Percentiles rank a stretch among this genome's conserved stretches.
Evolutionary conservation across 2,888 invertebrate species (phyloP).

Genomic region (Callyntrura sp.): DNA sequence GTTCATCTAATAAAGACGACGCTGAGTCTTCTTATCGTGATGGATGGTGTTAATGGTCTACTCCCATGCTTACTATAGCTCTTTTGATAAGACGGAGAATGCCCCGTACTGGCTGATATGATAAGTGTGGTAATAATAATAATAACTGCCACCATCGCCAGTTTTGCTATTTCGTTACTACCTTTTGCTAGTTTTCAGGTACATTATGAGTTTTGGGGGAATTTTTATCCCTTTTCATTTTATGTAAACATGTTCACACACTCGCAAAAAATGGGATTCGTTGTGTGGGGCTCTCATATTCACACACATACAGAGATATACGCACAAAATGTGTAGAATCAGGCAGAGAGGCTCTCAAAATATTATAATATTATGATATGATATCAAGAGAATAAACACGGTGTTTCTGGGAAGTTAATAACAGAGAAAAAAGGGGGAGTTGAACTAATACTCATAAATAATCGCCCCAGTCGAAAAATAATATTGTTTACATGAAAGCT

Average conservation of each 20-base stretch:
- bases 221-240: background rate
- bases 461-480: background rate
- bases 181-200: too few species aligned
- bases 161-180: too few species aligned
- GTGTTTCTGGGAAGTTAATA: background rate
- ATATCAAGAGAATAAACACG: background rate
- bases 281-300: too few species aligned
- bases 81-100: too few species aligned
- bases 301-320: too few species aligned
- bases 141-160: too few species aligned
- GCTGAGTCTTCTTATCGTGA: background rate
- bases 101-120: background rate
- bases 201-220: too few species aligned
- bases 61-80: background rate
- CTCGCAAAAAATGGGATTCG: background rate
- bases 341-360: background rate
- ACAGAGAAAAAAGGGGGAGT: background rate
- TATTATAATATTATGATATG: background rate
- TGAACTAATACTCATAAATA: background rate
- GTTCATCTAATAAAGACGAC: constrained; percentile 22
- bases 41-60: background rate
- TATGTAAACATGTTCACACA: constrained; percentile 36
- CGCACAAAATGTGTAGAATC: too few species aligned
- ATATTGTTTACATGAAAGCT: background rate
- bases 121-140: background rate